phyloP scores from a whole-genome alignment of 2,797 vertebrate species.

The Buceros bicornis region DNA sequence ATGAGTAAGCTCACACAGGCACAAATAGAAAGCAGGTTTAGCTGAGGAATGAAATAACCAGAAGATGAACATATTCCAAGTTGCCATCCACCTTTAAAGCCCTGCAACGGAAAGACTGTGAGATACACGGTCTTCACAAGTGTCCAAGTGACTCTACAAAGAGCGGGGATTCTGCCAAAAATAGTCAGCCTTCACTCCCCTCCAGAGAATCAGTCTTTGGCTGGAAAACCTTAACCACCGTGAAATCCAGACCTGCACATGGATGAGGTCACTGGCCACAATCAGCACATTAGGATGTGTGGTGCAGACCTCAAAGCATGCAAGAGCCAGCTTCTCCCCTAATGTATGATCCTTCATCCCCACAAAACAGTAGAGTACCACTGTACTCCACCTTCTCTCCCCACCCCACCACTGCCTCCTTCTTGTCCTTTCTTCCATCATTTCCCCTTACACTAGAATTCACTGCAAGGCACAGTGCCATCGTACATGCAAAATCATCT shows the following conservation, averaged over 20 bases:
- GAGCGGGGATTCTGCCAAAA: slow-evolving; percentile 27
- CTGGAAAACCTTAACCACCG: neutral
- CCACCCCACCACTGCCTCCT: neutral
- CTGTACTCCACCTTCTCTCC: neutral
- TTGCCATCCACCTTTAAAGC: slow-evolving; percentile 19
- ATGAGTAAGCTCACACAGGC: neutral
- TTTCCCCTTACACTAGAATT: neutral
- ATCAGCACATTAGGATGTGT: neutral
- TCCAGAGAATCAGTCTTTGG: neutral
- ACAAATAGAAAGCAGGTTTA: slow-evolving; percentile 51
- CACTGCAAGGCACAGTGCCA: neutral
- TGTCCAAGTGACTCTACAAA: neutral
- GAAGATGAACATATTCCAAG: slow-evolving; percentile 5
- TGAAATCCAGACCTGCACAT: neutral
- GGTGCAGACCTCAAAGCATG: neutral
- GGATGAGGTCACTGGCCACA: slow-evolving; percentile 29
- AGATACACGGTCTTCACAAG: neutral
- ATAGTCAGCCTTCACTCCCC: neutral
- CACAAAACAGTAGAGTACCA: neutral
- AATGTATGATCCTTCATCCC: accelerated
- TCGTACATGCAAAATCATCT: neutral
- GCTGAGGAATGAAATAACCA: neutral
- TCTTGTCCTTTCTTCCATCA: neutral
- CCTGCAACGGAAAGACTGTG: neutral
- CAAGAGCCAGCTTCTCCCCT: neutral